Conservation (phyloP, 1,140 invertebrate genomes). For the Drosophila ironensis region DNA sequence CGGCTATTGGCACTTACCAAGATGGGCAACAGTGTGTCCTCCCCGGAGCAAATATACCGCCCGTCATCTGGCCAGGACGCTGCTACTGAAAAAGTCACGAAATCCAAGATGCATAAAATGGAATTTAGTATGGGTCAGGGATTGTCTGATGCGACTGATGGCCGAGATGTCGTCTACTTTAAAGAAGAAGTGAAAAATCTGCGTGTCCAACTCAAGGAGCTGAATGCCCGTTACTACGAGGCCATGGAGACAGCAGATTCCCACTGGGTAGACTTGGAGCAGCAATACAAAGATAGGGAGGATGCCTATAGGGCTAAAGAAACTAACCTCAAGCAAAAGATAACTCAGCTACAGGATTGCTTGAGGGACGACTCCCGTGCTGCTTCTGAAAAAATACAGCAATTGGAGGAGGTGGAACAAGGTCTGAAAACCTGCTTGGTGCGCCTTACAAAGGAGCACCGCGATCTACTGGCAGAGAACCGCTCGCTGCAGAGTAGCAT, state of each 20-base stretch:
- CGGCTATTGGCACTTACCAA: constrained; percentile 42
- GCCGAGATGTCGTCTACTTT: constrained; percentile 57
- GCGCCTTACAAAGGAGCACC: constrained; percentile 83
- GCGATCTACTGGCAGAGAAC: constrained; percentile 82
- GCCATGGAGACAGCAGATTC: constrained; percentile 89
- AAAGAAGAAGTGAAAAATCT: constrained; percentile 81
- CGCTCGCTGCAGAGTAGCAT: constrained; percentile 82
- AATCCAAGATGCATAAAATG: not conserved
- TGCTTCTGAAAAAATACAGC: constrained; percentile 79
- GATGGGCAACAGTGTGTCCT: constrained; percentile 63
- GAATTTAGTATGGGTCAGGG: not conserved
- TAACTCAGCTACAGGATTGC: constrained; percentile 70
- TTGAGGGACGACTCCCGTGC: constrained; percentile 70
- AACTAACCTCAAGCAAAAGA: constrained; percentile 71
- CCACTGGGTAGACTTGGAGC: constrained; percentile 88
- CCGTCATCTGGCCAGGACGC: constrained; percentile 31
- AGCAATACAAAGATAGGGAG: constrained; percentile 85
- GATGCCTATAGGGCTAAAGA: constrained; percentile 82
- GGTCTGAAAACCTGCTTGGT: constrained; percentile 82
- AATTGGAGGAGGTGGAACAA: constrained; percentile 84
- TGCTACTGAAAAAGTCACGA: constrained; percentile 58
- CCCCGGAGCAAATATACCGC: constrained; percentile 1
- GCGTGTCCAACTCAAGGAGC: constrained; percentile 83
- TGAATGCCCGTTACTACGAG: constrained; percentile 87
- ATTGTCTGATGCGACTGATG: constrained; percentile 26